Conservation (phyloP, 2,888 invertebrate genomes). For the Diachrysia chrysitis region DNA sequence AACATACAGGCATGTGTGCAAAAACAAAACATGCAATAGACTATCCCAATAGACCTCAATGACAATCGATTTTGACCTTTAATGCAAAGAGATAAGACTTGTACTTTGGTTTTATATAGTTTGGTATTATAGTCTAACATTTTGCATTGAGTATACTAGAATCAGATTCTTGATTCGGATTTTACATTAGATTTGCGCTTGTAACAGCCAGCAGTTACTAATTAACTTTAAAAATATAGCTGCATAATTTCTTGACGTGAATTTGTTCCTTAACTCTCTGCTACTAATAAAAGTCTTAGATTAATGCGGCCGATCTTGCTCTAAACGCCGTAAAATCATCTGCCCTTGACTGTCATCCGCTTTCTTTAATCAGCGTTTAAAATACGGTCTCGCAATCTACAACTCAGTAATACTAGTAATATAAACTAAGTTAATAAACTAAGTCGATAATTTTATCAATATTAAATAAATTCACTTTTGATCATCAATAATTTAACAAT, state of each 20-base stretch:
- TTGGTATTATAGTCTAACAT: slow-evolving; percentile 27
- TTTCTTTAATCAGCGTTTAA: not conserved
- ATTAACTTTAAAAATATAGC: not conserved
- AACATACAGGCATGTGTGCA: slow-evolving; percentile 65
- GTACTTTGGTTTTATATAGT: slow-evolving; percentile 13
- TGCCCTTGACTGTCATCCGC: not conserved
- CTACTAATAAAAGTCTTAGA: too few relatives aligned
- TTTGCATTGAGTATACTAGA: slow-evolving; percentile 21
- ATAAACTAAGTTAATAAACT: not conserved
- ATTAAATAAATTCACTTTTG: not conserved
- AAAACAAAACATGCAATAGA: slow-evolving; percentile 62
- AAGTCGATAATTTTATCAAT: not conserved
- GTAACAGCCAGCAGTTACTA: not conserved
- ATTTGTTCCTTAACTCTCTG: too few relatives aligned
- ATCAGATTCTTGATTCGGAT: slow-evolving; percentile 7
- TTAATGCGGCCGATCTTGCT: not conserved
- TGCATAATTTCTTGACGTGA: too few relatives aligned
- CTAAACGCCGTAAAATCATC: not conserved
- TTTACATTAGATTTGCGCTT: slow-evolving; percentile 9
- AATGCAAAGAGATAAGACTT: slow-evolving; percentile 31
- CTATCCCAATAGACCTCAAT: slow-evolving; percentile 22
- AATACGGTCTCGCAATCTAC: not conserved
- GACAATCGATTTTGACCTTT: slow-evolving; percentile 33
- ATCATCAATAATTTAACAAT: not conserved
- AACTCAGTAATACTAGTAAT: too few relatives aligned